Base-by-base conservation (phyloP, 2,888 invertebrate genomes). In the Idaea dimidiata region DNA sequence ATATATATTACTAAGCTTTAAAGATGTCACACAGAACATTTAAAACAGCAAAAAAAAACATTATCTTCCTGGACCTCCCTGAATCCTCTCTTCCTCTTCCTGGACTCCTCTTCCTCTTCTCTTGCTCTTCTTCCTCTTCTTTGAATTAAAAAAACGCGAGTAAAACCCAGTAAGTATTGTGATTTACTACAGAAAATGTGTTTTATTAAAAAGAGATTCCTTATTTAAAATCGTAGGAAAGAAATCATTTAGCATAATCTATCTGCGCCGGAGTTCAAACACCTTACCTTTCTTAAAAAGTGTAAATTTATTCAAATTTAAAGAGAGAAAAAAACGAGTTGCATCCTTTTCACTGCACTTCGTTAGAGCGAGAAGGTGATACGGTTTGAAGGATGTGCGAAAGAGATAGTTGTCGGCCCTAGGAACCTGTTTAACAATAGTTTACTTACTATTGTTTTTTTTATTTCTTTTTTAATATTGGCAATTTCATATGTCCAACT, bases 241-340 rank as follows among this genome's bases (percentile, higher is more conserved):
- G 7, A 10, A 43, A 43, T 43, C 43, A 43, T 43, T 43, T 14
- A 43, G 43, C 14, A 57, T 24, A 24, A 64, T 64, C 62, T 63
- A 62, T 62, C 59, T 62, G 53, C 43, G 43, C 43, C 67, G 62
- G 78, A 79, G 88, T 82, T 87, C 86, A 84, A 80, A 69, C 78
- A 86, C 84, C 88, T 66, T 69, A 69, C 81, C 84, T 83, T 85
- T 82, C 86, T 85, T 86, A 88, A 82, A 87, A 88, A 87, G 88
- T 89, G 89, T 89, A 90, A 90, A 90, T 89, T 88, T 90, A 90
- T 90, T 89, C 84, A 89, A 89, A 89, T 89, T 89, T 86, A 78
- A 87, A 87, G 61, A 78, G 86, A 87, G 60, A 68, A 71, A 73
- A 87, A 88, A 88, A 86, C 74, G 73, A 73, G 82, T 77, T 78